phyloP scores from a whole-genome alignment of 2,113 vertebrate genomes.

The Boulengerochromis microlepis region DNA sequence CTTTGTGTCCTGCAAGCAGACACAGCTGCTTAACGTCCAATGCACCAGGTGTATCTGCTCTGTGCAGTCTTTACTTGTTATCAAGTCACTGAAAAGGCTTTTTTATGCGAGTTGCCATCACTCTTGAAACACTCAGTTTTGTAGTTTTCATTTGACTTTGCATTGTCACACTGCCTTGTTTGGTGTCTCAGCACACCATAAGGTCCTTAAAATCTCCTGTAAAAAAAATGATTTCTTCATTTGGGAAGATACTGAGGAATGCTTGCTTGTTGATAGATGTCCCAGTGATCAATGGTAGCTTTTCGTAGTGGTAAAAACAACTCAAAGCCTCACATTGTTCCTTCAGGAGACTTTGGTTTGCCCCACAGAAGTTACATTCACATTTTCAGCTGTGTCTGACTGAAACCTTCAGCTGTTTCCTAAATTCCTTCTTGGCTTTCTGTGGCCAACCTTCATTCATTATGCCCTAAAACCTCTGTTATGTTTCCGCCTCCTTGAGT shows the following conservation, averaged over 20 bases:
- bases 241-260: background rate
- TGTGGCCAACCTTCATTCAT: background rate
- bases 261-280: background rate
- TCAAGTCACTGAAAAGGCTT: background rate
- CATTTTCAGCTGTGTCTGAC: background rate
- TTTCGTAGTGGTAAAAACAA: background rate
- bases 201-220: background rate
- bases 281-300: background rate
- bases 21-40: background rate
- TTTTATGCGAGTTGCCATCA: background rate
- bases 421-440: background rate
- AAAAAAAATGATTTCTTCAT: background rate
- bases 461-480: constrained; percentile 58
- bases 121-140: background rate
- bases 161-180: background rate
- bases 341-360: background rate
- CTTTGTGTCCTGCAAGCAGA: background rate
- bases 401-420: background rate
- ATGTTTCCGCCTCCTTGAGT: constrained; percentile 25
- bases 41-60: background rate
- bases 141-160: background rate
- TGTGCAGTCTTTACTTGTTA: background rate
- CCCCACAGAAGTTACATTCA: background rate
- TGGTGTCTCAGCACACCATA: background rate
- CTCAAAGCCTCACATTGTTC: background rate